phyloP scores from a whole-genome alignment of 2,113 vertebrate genomes.

The Cyphomyrus plagiostoma region DNA sequence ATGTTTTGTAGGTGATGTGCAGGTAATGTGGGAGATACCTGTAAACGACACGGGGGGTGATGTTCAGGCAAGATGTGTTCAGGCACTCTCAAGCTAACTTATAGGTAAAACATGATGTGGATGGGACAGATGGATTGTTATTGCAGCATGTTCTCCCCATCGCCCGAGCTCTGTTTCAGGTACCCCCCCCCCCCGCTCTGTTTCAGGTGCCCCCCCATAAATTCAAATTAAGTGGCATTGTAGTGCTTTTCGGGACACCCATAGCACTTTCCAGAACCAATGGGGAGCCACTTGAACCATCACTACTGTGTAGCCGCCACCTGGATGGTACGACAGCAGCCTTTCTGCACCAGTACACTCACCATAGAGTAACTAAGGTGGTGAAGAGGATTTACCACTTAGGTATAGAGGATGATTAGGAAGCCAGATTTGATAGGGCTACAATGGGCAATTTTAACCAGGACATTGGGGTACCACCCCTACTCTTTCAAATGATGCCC shows the following conservation, averaged over 20 bases:
- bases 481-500: background rate
- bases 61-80: background rate
- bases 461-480: background rate
- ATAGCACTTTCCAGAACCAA: too few relatives aligned
- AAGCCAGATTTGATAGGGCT: background rate
- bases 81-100: background rate
- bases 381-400: background rate
- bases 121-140: background rate
- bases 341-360: too few relatives aligned
- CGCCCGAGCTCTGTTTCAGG: background rate
- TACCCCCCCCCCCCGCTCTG: background rate
- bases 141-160: background rate
- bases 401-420: background rate
- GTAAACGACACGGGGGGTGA: background rate
- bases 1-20: background rate
- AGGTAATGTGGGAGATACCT: background rate
- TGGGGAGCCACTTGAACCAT: too few relatives aligned
- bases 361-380: background rate
- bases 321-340: too few relatives aligned
- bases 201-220: background rate
- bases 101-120: background rate
- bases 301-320: too few relatives aligned
- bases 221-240: background rate
- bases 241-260: too few relatives aligned
- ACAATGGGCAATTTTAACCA: background rate